Evolutionary conservation across 2,113 vertebrate species (phyloP).

Genomic region (Acanthochromis polyacanthus): DNA sequence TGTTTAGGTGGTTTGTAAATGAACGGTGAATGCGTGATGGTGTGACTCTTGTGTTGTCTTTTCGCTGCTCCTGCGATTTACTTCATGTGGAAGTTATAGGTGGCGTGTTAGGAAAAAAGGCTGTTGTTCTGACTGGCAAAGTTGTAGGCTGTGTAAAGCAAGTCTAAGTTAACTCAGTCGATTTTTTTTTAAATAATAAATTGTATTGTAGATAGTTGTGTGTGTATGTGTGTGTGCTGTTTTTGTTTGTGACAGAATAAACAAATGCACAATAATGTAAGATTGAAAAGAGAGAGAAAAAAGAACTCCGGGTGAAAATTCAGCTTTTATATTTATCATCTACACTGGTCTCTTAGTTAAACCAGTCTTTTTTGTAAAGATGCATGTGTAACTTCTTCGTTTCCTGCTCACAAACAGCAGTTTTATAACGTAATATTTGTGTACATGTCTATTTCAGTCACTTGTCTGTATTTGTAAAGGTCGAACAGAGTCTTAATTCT

Average conservation of each 20-base stretch:
- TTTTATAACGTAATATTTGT: no score
- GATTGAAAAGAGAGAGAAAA: background rate
- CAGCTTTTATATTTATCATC: no score
- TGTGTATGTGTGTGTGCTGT: background rate
- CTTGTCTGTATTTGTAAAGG: background rate
- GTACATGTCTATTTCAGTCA: no score
- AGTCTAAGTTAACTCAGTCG: no score
- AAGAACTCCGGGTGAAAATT: no score
- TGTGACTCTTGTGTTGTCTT: background rate
- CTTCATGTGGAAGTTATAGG: no score
- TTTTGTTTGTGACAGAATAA: conserved; percentile 13
- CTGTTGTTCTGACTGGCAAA: conserved; percentile 31
- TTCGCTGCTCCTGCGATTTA: no score
- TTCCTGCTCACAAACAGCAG: background rate
- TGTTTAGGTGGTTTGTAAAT: background rate
- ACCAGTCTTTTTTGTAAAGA: background rate
- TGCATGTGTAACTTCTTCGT: background rate
- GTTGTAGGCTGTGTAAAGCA: background rate
- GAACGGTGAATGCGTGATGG: no score
- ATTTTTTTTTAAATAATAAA: no score
- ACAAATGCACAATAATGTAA: background rate
- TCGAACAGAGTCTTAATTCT: background rate
- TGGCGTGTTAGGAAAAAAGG: no score
- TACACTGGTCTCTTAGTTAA: background rate
- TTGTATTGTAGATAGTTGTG: no score